A percentile compares a stretch with the other conserved stretches of the same genome.
Evolutionary conservation across 2,797 vertebrate species (phyloP).

Genomic region (Myoxocephalus aenaeus): DNA sequence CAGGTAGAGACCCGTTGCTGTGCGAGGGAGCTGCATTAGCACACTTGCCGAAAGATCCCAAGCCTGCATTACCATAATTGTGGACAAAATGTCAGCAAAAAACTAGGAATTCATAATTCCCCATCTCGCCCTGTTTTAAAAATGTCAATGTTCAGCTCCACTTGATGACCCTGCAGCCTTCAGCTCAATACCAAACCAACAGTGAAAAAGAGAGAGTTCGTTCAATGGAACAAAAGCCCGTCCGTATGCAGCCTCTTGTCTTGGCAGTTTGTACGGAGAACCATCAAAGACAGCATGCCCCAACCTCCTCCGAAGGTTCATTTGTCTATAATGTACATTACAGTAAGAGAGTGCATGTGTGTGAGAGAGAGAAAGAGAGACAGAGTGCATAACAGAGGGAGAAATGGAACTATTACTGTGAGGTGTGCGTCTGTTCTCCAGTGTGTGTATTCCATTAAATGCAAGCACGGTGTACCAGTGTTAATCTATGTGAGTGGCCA

Average conservation of each 20-base stretch:
- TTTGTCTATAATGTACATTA: slow-evolving; percentile 69
- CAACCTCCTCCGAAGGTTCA: slow-evolving; percentile 55
- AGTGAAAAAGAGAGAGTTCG: slow-evolving; percentile 63
- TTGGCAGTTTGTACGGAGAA: slow-evolving; percentile 46
- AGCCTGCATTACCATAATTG: slow-evolving; percentile 75
- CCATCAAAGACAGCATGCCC: slow-evolving; percentile 43
- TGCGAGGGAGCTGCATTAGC: slow-evolving; percentile 69
- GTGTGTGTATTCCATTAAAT: slow-evolving; percentile 76
- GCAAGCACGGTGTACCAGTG: slow-evolving; percentile 70
- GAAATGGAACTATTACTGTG: slow-evolving; percentile 64
- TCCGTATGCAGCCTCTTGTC: slow-evolving; percentile 51
- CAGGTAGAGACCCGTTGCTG: slow-evolving; percentile 67
- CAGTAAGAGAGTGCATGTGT: slow-evolving; percentile 50
- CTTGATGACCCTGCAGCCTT: slow-evolving; percentile 47
- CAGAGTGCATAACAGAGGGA: slow-evolving; percentile 33
- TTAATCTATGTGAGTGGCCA: slow-evolving; percentile 82
- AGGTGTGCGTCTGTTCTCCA: slow-evolving; percentile 39
- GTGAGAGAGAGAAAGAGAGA: slow-evolving; percentile 24
- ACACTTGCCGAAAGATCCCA: slow-evolving; percentile 63
- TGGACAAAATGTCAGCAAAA: slow-evolving; percentile 70
- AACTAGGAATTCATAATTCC: slow-evolving; percentile 57
- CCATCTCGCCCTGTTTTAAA: slow-evolving; percentile 54
- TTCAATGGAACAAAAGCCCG: slow-evolving; percentile 71
- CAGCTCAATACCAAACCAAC: slow-evolving; percentile 34
- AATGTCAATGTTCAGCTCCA: slow-evolving; percentile 46